phyloP scores from a whole-genome alignment of 2,113 vertebrate species.

The crab-eating macaque (Macaca fascicularis) region DNA sequence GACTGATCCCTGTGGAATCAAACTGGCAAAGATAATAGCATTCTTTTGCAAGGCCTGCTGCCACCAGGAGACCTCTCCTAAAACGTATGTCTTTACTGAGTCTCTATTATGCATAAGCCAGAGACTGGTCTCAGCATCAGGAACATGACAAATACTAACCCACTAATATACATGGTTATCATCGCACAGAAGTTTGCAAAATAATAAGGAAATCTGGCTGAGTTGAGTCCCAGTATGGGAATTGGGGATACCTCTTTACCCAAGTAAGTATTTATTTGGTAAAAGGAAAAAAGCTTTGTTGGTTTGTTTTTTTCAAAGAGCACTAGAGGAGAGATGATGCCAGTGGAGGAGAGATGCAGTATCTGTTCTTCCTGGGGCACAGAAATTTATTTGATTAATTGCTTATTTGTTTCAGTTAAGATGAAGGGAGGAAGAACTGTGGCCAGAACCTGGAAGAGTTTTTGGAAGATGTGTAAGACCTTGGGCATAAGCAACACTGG shows the following conservation, averaged over 20 bases:
- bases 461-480: background rate
- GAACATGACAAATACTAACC: background rate
- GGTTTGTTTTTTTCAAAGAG: background rate
- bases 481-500: background rate
- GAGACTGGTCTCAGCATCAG: background rate
- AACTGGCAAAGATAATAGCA: constrained; percentile 1
- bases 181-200: background rate
- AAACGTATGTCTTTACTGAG: background rate
- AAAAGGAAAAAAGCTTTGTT: background rate
- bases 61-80: background rate
- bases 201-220: background rate
- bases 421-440: background rate
- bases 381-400: background rate
- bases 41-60: background rate
- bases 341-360: background rate
- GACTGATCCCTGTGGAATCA: background rate
- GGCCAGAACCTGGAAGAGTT: background rate
- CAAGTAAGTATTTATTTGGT: background rate
- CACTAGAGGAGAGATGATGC: background rate
- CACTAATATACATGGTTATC: background rate
- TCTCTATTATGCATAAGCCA: background rate
- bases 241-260: background rate
- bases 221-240: background rate
- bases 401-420: background rate
- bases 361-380: background rate